Conservation (phyloP, 2,113 vertebrate genomes). For the Tachuris rubrigastra region DNA sequence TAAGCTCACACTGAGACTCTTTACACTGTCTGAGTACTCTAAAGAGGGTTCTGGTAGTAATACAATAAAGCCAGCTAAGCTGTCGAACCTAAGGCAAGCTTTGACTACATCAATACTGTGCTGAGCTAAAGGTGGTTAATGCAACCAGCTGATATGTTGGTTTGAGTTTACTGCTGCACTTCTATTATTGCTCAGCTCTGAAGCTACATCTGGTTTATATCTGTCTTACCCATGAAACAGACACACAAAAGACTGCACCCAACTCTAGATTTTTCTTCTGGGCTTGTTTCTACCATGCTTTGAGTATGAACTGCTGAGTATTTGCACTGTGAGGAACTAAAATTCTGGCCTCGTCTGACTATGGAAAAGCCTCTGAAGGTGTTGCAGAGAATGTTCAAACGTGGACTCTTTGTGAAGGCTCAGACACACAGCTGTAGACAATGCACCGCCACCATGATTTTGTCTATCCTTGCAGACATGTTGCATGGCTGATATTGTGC, state of each 20-base stretch:
- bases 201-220: neutral
- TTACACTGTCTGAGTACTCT: neutral
- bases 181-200: neutral
- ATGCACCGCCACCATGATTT: neutral
- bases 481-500: neutral
- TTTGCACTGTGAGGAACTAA: neutral
- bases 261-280: neutral
- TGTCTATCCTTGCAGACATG: neutral
- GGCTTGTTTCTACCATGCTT: neutral
- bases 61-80: neutral
- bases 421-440: neutral
- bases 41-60: neutral
- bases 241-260: neutral
- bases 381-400: neutral
- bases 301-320: neutral
- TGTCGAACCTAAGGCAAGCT: neutral
- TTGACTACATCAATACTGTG: neutral
- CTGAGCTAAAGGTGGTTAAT: neutral
- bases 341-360: neutral
- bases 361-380: neutral
- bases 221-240: neutral
- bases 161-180: neutral
- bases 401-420: neutral
- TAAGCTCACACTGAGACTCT: neutral
- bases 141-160: neutral